Evolutionary conservation across 2,888 invertebrate genomes (phyloP).

Genomic region (Nebria brevicollis): DNA sequence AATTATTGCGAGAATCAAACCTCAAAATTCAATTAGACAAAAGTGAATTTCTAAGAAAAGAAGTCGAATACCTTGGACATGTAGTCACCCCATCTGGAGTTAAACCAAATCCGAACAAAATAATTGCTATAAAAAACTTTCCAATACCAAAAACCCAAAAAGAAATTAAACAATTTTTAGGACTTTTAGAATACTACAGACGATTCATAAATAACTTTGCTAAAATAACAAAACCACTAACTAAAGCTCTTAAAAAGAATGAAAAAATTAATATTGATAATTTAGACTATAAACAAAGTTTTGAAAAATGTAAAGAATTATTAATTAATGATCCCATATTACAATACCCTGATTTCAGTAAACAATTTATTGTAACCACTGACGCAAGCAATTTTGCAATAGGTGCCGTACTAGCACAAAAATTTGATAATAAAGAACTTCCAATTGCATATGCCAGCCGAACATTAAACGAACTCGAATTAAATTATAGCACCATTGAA

Average conservation of each 20-base stretch:
- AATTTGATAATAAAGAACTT: conserved; percentile 22
- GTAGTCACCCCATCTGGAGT: conserved; percentile 55
- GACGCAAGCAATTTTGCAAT: conserved; percentile 54
- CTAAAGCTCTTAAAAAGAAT: conserved; percentile 49
- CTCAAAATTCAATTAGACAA: too few species aligned
- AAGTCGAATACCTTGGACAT: too few species aligned
- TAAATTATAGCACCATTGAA: conserved; percentile 49
- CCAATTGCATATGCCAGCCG: conserved; percentile 48
- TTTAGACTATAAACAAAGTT: conserved; percentile 40
- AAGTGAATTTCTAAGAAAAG: too few species aligned
- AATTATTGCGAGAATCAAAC: too few species aligned
- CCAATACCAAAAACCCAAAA: conserved; percentile 54
- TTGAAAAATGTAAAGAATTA: conserved; percentile 48
- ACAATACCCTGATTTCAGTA: conserved; percentile 53
- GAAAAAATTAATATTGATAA: conserved; percentile 45
- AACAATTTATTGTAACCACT: conserved; percentile 53
- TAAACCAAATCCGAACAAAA: conserved; percentile 57
- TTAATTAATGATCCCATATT: conserved; percentile 49
- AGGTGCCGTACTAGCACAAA: conserved; percentile 53
- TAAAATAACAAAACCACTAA: conserved; percentile 54
- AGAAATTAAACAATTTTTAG: conserved; percentile 56
- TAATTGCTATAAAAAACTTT: conserved; percentile 52
- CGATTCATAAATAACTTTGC: conserved; percentile 53
- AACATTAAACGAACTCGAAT: conserved; percentile 49
- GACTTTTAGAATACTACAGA: conserved; percentile 54